Evolutionary conservation across 2,113 vertebrate genomes (phyloP).

Genomic region (Bos taurus): ARS-UCD2.0 NC_037336.1:87876001-87876500

Average conservation of each 20-base stretch:
- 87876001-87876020: not conserved
- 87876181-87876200: not conserved
- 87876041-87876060: not conserved
- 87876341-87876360: not conserved
- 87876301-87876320: conserved; percentile 45
- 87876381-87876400: not conserved
- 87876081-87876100: not conserved
- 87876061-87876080: not conserved
- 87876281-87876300: conserved; percentile 48
- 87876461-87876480: not conserved
- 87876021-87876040: not conserved
- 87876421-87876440: not conserved
- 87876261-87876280: conserved; percentile 55
- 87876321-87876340: conserved; percentile 14
- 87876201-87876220: not conserved
- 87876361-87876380: conserved; percentile 47
- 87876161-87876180: conserved; percentile 46
- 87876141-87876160: not conserved
- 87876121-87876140: not conserved
- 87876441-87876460: not conserved
- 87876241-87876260: conserved; percentile 32
- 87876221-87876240: conserved; percentile 50
- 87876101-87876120: not conserved
- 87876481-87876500: not conserved
- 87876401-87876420: not conserved